Evolutionary conservation across 2,797 vertebrate species (phyloP).

Genomic region (Psittacula echo): DNA sequence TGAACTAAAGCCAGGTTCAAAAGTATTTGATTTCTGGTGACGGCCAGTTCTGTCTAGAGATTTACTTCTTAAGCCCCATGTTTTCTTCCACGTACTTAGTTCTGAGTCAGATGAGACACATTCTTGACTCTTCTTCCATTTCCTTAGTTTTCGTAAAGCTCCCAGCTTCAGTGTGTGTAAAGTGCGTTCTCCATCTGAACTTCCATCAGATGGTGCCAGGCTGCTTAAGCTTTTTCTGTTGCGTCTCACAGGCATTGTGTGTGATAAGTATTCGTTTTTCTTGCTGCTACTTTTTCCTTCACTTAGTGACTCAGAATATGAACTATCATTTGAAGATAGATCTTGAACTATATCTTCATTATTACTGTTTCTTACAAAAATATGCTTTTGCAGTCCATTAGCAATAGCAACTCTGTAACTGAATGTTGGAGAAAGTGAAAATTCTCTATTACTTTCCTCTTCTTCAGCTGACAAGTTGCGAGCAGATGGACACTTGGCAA

Average conservation of each 20-base stretch:
- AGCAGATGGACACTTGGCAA: constrained; percentile 92
- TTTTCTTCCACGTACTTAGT: constrained; percentile 93
- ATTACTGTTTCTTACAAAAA: constrained; percentile 81
- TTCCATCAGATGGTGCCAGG: constrained; percentile 95
- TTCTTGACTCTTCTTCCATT: constrained; percentile 99
- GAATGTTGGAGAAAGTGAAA: constrained; percentile 95
- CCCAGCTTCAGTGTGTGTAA: constrained; percentile 92
- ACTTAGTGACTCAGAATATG: constrained; percentile 88
- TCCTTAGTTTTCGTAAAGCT: constrained; percentile 92
- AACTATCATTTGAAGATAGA: constrained; percentile 89
- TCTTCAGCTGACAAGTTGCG: constrained; percentile 91
- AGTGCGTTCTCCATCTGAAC: constrained; percentile 94
- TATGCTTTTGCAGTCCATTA: constrained; percentile 90
- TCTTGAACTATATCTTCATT: constrained; percentile 88
- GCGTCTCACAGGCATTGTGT: constrained; percentile 95
- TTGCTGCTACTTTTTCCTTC: constrained; percentile 84
- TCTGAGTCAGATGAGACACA: constrained; percentile 98
- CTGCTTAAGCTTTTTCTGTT: constrained; percentile 97
- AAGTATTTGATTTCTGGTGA: constrained; percentile 87
- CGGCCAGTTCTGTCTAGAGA: constrained; percentile 93
- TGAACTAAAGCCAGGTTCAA: constrained; percentile 95
- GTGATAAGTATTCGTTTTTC: constrained; percentile 84
- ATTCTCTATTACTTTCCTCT: constrained; percentile 86
- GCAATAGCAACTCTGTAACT: constrained; percentile 98
- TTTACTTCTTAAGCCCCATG: constrained; percentile 95